phyloP scores from a whole-genome alignment of 2,888 invertebrate species.

The Apodemia duryi region DNA sequence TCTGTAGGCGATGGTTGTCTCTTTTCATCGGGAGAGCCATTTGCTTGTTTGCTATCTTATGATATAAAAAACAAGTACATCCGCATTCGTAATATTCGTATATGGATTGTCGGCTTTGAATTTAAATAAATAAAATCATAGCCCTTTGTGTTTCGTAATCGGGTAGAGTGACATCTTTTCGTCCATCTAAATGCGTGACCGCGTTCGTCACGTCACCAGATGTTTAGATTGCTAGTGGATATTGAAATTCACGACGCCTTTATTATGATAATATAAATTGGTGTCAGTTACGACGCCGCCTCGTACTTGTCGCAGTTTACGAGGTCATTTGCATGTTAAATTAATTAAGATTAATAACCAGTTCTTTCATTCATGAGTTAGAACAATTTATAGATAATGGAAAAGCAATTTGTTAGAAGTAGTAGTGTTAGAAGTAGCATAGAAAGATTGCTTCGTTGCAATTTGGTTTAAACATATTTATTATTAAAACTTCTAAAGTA shows the following conservation, averaged over 20 bases:
- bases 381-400: background rate
- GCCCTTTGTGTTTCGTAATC: too few species aligned
- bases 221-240: slow-evolving; percentile 2
- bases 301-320: background rate
- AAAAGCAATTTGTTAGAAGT: background rate
- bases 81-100: too few species aligned
- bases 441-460: background rate
- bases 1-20: too few species aligned
- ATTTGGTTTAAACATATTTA: too few species aligned
- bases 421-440: background rate
- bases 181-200: background rate
- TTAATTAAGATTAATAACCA: slow-evolving; percentile 4
- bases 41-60: too few species aligned
- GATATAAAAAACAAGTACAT: too few species aligned
- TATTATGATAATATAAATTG: slow-evolving; percentile 8
- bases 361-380: background rate
- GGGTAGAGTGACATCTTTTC: background rate
- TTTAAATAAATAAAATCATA: too few species aligned
- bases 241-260: background rate
- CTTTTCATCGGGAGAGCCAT: too few species aligned
- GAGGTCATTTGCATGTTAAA: slow-evolving; percentile 5
- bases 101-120: too few species aligned
- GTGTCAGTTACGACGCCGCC: slow-evolving; percentile 4
- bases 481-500: too few species aligned
- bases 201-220: background rate